Evolutionary conservation across 1,140 invertebrate genomes (phyloP).

Genomic region (Drosophila pectinifera): DNA sequence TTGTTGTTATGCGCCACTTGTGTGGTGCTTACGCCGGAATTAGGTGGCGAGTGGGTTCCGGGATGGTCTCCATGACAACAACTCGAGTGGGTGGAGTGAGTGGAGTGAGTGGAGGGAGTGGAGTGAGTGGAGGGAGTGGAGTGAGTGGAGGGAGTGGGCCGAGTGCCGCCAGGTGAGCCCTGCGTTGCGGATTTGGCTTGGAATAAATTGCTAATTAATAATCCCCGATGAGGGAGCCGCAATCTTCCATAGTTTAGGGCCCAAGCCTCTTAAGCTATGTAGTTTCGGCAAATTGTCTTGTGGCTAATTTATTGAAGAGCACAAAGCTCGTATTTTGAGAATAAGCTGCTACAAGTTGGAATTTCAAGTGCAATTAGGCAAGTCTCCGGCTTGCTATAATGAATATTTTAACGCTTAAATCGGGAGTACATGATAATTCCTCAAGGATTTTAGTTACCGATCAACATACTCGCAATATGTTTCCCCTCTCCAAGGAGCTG

Average conservation of each 20-base stretch:
- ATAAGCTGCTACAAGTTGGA: neutral
- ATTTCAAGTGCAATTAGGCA: neutral
- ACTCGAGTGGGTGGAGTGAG: neutral
- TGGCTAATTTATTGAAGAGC: neutral
- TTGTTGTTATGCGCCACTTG: conserved; percentile 27
- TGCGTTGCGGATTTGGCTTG: neutral
- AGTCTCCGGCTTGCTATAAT: neutral
- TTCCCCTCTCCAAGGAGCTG: too few relatives aligned
- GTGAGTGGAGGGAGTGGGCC: neutral
- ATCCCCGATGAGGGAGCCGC: conserved; percentile 21
- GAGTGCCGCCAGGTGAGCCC: neutral
- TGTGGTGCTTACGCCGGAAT: conserved; percentile 21
- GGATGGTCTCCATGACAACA: conserved; percentile 19
- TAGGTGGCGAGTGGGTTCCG: conserved; percentile 1
- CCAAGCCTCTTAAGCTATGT: neutral
- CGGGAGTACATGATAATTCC: too few relatives aligned
- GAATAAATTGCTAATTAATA: conserved; percentile 42
- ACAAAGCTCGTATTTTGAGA: too few relatives aligned
- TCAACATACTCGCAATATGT: too few relatives aligned
- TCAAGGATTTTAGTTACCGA: too few relatives aligned
- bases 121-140: neutral
- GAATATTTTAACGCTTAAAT: neutral
- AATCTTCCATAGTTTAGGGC: conserved; percentile 12
- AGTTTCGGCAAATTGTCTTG: neutral
- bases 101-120: neutral